Evolutionary conservation across 2,113 vertebrate species (phyloP).

Genomic region (Euleptes europaea): DNA sequence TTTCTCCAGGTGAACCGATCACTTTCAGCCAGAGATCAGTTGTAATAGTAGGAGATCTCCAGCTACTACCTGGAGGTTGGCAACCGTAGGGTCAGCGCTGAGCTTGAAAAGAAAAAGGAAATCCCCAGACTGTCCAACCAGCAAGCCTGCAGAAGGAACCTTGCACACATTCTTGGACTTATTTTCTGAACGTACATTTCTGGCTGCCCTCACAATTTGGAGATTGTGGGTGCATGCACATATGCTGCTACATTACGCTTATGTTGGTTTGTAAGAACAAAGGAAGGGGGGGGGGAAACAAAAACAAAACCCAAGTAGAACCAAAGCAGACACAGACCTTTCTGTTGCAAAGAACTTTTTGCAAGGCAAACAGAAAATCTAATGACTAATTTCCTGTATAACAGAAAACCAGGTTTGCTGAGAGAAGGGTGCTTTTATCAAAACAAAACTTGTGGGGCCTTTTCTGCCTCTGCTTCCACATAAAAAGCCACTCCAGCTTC

Average conservation of each 20-base stretch:
- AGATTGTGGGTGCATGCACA: no score
- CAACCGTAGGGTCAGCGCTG: not conserved
- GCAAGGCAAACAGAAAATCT: not conserved
- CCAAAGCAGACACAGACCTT: no score
- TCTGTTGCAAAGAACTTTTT: not conserved
- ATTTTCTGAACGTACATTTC: not conserved
- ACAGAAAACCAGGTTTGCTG: no score
- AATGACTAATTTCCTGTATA: not conserved
- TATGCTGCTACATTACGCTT: not conserved
- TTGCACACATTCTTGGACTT: no score
- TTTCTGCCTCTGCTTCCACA: not conserved
- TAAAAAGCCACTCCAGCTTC: not conserved
- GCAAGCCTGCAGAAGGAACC: not conserved
- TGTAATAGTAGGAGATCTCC: no score
- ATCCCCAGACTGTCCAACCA: not conserved
- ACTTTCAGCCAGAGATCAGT: no score
- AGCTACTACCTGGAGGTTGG: no score
- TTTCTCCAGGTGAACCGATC: no score
- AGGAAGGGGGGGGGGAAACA: not conserved
- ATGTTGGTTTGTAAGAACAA: not conserved
- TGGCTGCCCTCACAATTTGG: not conserved
- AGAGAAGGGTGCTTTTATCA: no score
- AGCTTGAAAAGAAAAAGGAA: not conserved
- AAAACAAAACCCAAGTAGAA: no score
- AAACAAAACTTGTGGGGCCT: no score